Evolutionary conservation across 1,140 invertebrate species (phyloP).

Genomic region (Apis laboriosa): DNA sequence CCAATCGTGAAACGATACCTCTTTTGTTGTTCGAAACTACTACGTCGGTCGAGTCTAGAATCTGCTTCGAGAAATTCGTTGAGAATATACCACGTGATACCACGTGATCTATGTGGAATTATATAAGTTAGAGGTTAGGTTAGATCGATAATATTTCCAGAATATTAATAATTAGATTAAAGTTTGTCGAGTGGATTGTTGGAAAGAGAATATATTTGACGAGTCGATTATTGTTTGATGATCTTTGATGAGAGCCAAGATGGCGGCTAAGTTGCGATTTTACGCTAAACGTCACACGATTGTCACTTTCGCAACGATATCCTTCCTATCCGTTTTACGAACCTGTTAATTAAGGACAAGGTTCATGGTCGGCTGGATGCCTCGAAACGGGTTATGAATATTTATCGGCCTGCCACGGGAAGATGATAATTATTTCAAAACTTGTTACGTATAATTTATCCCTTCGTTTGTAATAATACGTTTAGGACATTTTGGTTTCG

Average conservation of each 20-base stretch:
- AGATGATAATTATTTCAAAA: conserved; percentile 54
- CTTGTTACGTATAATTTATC: conserved; percentile 31
- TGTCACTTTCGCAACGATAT: neutral
- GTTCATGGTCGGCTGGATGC: conserved; percentile 50
- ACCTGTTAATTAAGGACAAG: conserved; percentile 63
- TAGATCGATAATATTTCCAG: too few relatives aligned
- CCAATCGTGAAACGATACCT: neutral
- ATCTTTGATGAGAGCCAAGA: too few relatives aligned
- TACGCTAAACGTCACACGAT: too few relatives aligned
- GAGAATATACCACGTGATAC: neutral
- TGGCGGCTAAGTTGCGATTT: too few relatives aligned
- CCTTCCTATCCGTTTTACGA: conserved; percentile 46
- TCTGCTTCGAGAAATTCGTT: conserved; percentile 10
- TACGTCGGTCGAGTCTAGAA: neutral
- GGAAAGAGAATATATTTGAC: too few relatives aligned
- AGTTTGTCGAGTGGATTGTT: too few relatives aligned
- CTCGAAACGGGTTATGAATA: conserved; percentile 62
- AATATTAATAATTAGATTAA: too few relatives aligned
- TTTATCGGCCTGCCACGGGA: conserved; percentile 39
- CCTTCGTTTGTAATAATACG: too few relatives aligned
- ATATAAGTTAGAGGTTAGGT: too few relatives aligned
- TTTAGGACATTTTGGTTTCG: too few relatives aligned
- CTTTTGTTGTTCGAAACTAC: neutral
- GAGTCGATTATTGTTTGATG: too few relatives aligned
- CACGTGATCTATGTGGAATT: too few relatives aligned